Conservation (phyloP, 2,797 vertebrate species). For the Schizothorax lantsangensis region DNA sequence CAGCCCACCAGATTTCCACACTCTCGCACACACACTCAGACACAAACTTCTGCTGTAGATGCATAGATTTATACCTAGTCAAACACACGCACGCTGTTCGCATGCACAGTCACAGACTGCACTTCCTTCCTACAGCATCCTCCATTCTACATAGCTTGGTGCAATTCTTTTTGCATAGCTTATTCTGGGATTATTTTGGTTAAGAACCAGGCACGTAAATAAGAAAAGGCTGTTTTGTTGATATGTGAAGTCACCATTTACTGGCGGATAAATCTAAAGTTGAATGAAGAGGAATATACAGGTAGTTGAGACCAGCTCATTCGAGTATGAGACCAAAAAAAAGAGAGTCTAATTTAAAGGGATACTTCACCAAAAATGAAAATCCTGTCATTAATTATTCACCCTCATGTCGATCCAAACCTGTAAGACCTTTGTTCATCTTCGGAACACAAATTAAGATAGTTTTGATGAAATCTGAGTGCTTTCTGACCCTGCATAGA, state of each 20-base stretch:
- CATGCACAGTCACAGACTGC: neutral
- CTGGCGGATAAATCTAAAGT: neutral
- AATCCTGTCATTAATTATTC: neutral
- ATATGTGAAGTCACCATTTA: neutral
- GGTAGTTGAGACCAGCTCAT: neutral
- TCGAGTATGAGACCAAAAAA: neutral
- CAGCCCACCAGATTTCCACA: conserved; percentile 46
- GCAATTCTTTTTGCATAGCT: too few relatives aligned
- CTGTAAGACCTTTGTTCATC: too few relatives aligned
- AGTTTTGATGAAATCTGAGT: neutral
- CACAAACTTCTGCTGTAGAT: conserved; percentile 48
- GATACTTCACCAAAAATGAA: neutral
- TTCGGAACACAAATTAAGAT: neutral
- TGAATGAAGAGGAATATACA: neutral
- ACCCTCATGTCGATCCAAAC: neutral
- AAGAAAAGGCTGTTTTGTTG: neutral
- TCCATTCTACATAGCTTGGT: neutral
- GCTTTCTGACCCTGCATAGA: too few relatives aligned
- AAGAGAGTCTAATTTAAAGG: neutral
- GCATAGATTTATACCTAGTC: conserved; percentile 36
- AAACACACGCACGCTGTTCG: neutral
- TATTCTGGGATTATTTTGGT: neutral
- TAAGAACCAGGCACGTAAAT: neutral
- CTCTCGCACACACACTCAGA: conserved; percentile 21
- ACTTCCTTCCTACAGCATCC: neutral